These are phyloP conservation scores for Bathynomus jamesi DNA, from an alignment of 1,140 invertebrate species.

Conservation along the genomic window DNA sequence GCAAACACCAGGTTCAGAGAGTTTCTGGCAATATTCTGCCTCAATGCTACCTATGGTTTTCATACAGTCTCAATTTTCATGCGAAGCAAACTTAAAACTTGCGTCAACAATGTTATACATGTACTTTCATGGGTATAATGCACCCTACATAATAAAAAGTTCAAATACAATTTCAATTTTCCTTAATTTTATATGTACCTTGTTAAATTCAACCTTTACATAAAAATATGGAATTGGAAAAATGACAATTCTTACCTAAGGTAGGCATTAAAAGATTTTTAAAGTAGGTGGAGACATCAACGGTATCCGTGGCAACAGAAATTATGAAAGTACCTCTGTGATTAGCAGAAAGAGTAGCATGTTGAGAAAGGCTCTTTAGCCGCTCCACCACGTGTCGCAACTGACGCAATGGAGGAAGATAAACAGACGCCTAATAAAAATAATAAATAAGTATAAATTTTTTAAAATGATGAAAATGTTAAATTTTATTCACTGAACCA, in stretches of 20 bases:
- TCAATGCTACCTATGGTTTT: background rate
- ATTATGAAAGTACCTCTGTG: slow-evolving; percentile 60
- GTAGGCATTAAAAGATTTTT: slow-evolving; percentile 4
- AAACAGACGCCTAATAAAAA: slow-evolving; percentile 12
- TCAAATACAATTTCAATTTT: no score
- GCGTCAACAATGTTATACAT: background rate
- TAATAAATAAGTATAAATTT: background rate
- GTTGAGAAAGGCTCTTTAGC: slow-evolving; percentile 60
- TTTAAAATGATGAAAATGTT: background rate
- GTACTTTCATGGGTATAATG: no score
- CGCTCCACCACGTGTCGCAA: slow-evolving; percentile 67
- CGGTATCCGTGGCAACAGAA: slow-evolving; percentile 64
- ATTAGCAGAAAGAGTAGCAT: slow-evolving; percentile 59
- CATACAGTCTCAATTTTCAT: background rate
- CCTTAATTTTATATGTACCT: background rate
- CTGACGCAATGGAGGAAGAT: slow-evolving; percentile 64
- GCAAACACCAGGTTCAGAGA: no score
- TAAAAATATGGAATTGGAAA: background rate
- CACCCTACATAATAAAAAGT: no score
- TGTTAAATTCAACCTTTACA: background rate
- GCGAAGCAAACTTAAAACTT: background rate
- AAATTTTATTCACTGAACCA: no score
- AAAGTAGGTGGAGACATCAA: slow-evolving; percentile 67
- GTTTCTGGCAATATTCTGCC: no score
- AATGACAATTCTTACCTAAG: slow-evolving; percentile 2